phyloP scores from a whole-genome alignment of 2,113 vertebrate species.

The Apeltes quadracus region DNA sequence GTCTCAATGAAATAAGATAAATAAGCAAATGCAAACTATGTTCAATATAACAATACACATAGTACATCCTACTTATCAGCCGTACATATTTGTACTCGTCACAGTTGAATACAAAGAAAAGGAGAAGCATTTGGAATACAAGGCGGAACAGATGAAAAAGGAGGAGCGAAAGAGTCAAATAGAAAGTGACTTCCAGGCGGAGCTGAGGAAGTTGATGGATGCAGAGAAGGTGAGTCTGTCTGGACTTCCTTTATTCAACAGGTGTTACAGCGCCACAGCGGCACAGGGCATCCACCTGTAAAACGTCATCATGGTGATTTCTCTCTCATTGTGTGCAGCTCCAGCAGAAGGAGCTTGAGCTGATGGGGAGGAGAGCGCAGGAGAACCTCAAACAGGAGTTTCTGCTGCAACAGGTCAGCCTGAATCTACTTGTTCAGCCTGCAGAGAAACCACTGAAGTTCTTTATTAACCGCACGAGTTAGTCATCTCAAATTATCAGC shows the following conservation, averaged over 20 bases:
- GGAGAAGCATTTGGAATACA: conserved; percentile 45
- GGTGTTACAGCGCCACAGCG: not conserved
- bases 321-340: conserved; percentile 67
- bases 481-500: not conserved
- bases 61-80: not conserved
- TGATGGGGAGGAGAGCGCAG: conserved; percentile 73
- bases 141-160: conserved; percentile 73
- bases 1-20: not conserved
- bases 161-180: conserved; percentile 65
- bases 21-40: not conserved
- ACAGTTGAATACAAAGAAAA: conserved; percentile 68
- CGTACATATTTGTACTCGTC: conserved; percentile 1
- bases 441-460: too few species aligned
- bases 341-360: conserved; percentile 71
- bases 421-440: not conserved
- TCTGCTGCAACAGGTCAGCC: conserved; percentile 81
- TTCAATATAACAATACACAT: not conserved
- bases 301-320: not conserved
- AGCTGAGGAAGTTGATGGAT: conserved; percentile 80
- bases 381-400: conserved; percentile 80
- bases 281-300: too few species aligned
- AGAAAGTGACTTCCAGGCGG: conserved; percentile 80
- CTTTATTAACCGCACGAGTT: not conserved
- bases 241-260: not conserved
- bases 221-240: conserved; percentile 73